A percentile compares a stretch with the other conserved stretches of the same genome.
phyloP scores from a whole-genome alignment of 2,888 invertebrate species.

The Eupithecia subumbrata region DNA sequence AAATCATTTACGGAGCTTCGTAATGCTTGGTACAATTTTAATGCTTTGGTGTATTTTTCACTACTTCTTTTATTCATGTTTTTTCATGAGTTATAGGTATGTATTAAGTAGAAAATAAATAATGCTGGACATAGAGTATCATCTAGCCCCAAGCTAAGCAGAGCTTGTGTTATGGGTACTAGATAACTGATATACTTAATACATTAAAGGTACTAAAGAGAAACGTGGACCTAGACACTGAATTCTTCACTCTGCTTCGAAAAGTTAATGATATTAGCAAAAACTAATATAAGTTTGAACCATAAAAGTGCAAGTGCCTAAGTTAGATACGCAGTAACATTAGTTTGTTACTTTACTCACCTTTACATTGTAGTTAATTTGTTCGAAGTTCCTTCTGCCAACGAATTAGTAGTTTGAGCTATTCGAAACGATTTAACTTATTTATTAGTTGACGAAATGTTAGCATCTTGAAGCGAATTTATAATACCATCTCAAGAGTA shows the following conservation, averaged over 20 bases:
- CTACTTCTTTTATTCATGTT: not conserved
- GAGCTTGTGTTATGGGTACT: too few species aligned
- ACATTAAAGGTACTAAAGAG: not conserved
- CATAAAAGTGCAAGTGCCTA: constrained; percentile 24
- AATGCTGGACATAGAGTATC: too few species aligned
- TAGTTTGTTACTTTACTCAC: constrained; percentile 17
- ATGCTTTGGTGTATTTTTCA: not conserved
- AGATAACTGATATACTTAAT: not conserved
- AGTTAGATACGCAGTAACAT: constrained; percentile 10
- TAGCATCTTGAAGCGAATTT: constrained; percentile 35
- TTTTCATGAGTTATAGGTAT: not conserved
- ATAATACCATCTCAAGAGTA: constrained; percentile 16
- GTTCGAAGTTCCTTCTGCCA: constrained; percentile 7
- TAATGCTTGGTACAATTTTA: constrained; percentile 13
- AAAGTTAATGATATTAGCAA: constrained; percentile 11
- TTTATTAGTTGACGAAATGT: constrained; percentile 38
- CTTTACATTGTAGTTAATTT: constrained; percentile 11
- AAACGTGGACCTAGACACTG: not conserved
- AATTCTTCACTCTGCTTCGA: not conserved
- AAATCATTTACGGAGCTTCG: constrained; percentile 14
- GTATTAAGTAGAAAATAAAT: too few species aligned
- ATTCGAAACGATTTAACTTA: constrained; percentile 38
- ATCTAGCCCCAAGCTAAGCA: too few species aligned
- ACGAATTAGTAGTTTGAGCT: constrained; percentile 21
- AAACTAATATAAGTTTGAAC: constrained; percentile 19